Evolutionary conservation across 2,113 vertebrate genomes (phyloP).

Genomic region (Ctenomys sociabilis): DNA sequence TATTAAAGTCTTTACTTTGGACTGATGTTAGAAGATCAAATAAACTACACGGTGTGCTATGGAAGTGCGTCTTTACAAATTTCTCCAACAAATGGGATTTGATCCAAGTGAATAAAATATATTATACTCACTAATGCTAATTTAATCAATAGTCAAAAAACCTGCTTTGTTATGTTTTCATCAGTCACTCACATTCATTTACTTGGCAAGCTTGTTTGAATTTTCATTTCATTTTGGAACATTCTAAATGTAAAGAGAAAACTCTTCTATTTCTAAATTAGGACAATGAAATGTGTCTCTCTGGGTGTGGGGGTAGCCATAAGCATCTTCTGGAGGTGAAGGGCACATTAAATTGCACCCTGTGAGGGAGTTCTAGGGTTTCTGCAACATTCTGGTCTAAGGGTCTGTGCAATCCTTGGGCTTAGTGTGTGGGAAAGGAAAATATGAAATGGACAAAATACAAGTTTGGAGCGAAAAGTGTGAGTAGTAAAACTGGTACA

Average conservation of each 20-base stretch:
- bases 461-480: conserved; percentile 33
- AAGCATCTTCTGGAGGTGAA: conserved; percentile 3
- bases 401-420: not conserved
- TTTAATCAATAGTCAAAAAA: not conserved
- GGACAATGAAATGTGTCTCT: not conserved
- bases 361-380: conserved; percentile 85
- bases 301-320: not conserved
- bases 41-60: not conserved
- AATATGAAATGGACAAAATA: not conserved
- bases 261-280: not conserved
- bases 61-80: not conserved
- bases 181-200: not conserved
- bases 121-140: conserved; percentile 10
- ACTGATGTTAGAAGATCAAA: not conserved
- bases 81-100: conserved; percentile 23
- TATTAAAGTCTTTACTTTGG: not conserved
- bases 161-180: conserved; percentile 3
- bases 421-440: conserved; percentile 45
- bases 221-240: conserved; percentile 33
- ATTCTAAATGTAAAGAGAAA: conserved; percentile 39
- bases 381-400: not conserved
- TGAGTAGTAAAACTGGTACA: conserved; percentile 51
- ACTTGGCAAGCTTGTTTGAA: not conserved
- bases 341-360: conserved; percentile 68
- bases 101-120: not conserved